A percentile compares a stretch with the other conserved stretches of the same genome.
Evolutionary conservation across 1,140 invertebrate species (phyloP).

Genomic region (Pogonomyrmex barbatus): DNA sequence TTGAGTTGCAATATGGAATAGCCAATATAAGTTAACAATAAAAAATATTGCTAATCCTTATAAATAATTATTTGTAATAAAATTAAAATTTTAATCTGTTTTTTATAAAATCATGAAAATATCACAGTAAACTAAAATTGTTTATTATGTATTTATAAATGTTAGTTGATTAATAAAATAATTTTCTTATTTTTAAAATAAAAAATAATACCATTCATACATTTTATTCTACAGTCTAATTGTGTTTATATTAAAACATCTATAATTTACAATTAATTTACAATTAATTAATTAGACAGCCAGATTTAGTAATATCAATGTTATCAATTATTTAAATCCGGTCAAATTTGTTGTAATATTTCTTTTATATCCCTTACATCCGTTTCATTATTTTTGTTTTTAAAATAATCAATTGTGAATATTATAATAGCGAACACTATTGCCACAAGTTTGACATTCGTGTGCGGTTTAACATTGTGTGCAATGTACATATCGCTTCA

Average conservation of each 20-base stretch:
- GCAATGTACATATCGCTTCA: slow-evolving; percentile 17
- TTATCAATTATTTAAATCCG: background rate
- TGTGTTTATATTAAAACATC: background rate
- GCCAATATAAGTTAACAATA: background rate
- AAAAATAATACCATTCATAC: background rate
- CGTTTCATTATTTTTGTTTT: background rate
- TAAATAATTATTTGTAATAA: background rate
- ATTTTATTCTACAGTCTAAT: background rate
- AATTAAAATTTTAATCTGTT: background rate
- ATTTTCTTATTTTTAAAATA: background rate
- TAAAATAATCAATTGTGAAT: slow-evolving; percentile 29
- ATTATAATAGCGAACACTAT: slow-evolving; percentile 21
- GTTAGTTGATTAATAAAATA: background rate
- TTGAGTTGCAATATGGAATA: background rate
- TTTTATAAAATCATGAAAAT: background rate
- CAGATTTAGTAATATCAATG: background rate
- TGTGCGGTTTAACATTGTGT: slow-evolving; percentile 6
- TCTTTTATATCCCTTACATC: background rate
- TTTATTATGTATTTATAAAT: background rate
- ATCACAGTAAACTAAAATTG: background rate
- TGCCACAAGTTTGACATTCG: background rate
- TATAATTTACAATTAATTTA: background rate
- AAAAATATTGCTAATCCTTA: background rate
- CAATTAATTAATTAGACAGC: background rate
- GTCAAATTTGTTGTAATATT: background rate